Percentiles rank a stretch among this genome's conserved stretches.
These are phyloP conservation scores for Neodiprion virginianus DNA, from an alignment of 1,140 invertebrate species.

Conservation along the genomic window DNA sequence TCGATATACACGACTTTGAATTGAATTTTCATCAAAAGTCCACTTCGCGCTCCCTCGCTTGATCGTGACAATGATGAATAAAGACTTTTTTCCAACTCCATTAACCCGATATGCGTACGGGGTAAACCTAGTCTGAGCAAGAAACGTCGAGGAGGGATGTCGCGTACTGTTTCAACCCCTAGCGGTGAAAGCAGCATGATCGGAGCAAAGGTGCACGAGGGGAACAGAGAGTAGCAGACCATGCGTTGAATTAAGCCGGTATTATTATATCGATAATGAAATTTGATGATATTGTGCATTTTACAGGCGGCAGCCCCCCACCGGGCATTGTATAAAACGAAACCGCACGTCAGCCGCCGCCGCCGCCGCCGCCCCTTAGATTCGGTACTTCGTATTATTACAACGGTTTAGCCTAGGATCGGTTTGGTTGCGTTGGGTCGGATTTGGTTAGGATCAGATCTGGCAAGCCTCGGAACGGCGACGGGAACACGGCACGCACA, in stretches of 20 bases:
- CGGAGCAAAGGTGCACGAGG: too few species aligned
- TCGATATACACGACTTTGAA: too few species aligned
- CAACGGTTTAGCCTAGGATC: constrained; percentile 23
- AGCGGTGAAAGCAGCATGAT: too few species aligned
- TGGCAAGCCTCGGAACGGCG: not conserved
- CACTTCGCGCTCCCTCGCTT: too few species aligned
- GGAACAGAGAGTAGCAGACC: not conserved
- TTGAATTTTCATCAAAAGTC: too few species aligned
- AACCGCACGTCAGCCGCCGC: constrained; percentile 37
- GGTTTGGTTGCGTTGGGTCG: not conserved
- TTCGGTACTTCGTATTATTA: constrained; percentile 42
- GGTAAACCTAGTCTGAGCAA: too few species aligned
- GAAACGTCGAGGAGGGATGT: too few species aligned
- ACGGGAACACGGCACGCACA: constrained; percentile 22
- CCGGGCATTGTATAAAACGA: constrained; percentile 49
- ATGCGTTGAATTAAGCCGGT: constrained; percentile 51
- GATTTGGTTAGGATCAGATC: not conserved
- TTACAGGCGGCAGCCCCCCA: constrained; percentile 40
- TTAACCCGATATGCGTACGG: too few species aligned
- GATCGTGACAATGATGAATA: too few species aligned
- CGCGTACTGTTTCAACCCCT: too few species aligned
- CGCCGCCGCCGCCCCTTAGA: constrained; percentile 2
- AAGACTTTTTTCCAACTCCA: too few species aligned
- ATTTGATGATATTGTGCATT: constrained; percentile 63
- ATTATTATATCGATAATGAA: constrained; percentile 62